A percentile compares a stretch with the other conserved stretches of the same genome.
phyloP scores from a whole-genome alignment of 1,140 invertebrate genomes.

The Philopotamus ludificatus region DNA sequence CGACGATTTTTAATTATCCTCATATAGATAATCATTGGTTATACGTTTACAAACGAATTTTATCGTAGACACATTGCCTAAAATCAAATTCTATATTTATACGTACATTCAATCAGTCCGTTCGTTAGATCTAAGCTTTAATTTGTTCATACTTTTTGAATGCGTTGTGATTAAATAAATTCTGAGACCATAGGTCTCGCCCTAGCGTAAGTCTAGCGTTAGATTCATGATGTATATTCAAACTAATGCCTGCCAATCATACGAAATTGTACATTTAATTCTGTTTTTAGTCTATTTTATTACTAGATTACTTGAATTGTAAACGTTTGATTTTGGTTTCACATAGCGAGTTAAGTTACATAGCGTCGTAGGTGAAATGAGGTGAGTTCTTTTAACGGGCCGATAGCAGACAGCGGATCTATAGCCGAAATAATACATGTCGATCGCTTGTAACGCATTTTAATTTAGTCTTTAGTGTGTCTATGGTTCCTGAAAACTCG shows the following conservation, averaged over 20 bases:
- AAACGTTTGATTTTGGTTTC: no score
- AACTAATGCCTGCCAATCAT: conserved; percentile 26
- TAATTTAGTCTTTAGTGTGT: no score
- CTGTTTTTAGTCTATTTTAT: conserved; percentile 10
- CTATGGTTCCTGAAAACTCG: no score
- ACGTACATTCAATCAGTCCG: conserved; percentile 15
- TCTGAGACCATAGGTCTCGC: conserved; percentile 13
- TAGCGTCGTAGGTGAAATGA: no score
- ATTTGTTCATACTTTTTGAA: conserved; percentile 5
- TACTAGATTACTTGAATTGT: conserved; percentile 21
- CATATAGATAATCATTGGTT: no score
- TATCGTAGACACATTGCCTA: conserved; percentile 17
- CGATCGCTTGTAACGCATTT: no score
- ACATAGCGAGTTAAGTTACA: no score
- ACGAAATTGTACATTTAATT: conserved; percentile 12
- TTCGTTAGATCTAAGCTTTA: conserved; percentile 12
- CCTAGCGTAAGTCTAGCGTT: conserved; percentile 4
- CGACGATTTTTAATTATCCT: background rate
- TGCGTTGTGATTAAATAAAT: conserved; percentile 22
- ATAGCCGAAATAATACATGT: no score
- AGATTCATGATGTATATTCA: conserved; percentile 2
- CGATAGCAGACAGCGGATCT: no score
- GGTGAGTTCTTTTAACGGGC: background rate
- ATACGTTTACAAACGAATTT: conserved; percentile 4
- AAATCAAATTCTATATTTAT: background rate